Evolutionary conservation across 2,113 vertebrate genomes (phyloP).

Genomic region (Numenius arquata): DNA sequence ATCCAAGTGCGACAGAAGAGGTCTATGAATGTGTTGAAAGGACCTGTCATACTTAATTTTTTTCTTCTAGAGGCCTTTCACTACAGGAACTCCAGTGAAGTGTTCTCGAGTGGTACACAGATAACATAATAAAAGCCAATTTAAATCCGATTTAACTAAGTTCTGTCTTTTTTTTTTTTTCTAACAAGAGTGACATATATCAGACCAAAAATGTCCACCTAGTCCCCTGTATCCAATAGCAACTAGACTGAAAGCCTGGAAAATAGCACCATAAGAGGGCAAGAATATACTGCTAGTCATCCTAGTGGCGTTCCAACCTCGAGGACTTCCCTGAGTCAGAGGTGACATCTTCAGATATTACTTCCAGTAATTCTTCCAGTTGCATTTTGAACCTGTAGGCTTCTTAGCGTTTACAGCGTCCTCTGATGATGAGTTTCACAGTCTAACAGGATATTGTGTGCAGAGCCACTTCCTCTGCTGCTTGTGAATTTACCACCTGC

Average conservation of each 20-base stretch:
- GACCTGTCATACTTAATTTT: not conserved
- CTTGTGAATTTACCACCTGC: not conserved
- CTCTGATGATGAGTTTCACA: not conserved
- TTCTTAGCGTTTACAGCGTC: not conserved
- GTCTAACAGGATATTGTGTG: not conserved
- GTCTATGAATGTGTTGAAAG: not conserved
- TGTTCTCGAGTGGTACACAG: not conserved
- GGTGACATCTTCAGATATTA: not conserved
- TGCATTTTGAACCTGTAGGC: not conserved
- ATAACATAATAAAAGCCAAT: not conserved
- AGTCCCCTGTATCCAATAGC: not conserved
- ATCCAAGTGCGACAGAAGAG: not conserved
- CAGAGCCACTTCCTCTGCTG: not conserved
- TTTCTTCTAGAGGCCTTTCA: not conserved
- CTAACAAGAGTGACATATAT: not conserved
- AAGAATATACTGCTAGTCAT: not conserved
- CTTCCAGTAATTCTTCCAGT: not conserved
- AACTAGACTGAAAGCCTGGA: not conserved
- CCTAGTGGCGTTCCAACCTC: not conserved
- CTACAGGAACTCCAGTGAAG: not conserved
- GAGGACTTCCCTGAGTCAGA: not conserved
- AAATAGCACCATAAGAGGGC: not conserved
- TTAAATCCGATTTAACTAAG: not conserved
- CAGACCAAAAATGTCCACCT: not conserved
- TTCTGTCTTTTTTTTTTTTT: not conserved